phyloP scores from a whole-genome alignment of 2,888 invertebrate species.

The Trichopoda pennipes region DNA sequence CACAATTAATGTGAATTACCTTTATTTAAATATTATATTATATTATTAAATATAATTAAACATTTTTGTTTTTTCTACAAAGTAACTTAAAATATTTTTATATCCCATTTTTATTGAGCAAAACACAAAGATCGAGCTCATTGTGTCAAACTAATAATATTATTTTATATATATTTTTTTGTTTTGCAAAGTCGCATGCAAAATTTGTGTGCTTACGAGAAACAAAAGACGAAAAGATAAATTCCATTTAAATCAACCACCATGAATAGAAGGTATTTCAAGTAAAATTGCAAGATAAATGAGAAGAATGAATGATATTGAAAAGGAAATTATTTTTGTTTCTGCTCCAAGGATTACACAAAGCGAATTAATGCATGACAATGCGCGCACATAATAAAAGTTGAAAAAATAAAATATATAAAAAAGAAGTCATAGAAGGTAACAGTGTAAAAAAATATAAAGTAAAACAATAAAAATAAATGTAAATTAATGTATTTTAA shows the following conservation, averaged over 20 bases:
- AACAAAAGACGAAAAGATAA: constrained; percentile 9
- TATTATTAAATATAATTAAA: too few relatives aligned
- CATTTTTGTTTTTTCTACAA: too few relatives aligned
- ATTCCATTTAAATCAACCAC: constrained; percentile 40
- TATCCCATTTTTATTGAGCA: too few relatives aligned
- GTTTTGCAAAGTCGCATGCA: neutral
- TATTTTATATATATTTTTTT: too few relatives aligned
- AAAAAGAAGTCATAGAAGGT: constrained; percentile 24
- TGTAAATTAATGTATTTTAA: constrained; percentile 53
- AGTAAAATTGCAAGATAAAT: constrained; percentile 57
- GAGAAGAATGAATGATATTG: constrained; percentile 55
- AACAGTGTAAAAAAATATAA: constrained; percentile 12
- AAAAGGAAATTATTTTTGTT: constrained; percentile 70
- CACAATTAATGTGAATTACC: too few relatives aligned
- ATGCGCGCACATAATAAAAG: constrained; percentile 39
- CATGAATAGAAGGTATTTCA: neutral
- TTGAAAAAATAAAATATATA: constrained; percentile 22
- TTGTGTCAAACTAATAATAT: too few relatives aligned
- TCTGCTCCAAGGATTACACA: constrained; percentile 68
- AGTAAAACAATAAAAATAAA: constrained; percentile 62
- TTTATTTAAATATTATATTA: too few relatives aligned
- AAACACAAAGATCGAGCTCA: too few relatives aligned
- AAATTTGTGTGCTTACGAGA: neutral
- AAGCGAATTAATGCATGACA: constrained; percentile 67
- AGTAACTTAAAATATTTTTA: too few relatives aligned